Percentiles rank a stretch among this genome's conserved stretches.
These are phyloP conservation scores for Rhagonycha fulva DNA, from an alignment of 2,888 invertebrate genomes.

Conservation along the genomic window DNA sequence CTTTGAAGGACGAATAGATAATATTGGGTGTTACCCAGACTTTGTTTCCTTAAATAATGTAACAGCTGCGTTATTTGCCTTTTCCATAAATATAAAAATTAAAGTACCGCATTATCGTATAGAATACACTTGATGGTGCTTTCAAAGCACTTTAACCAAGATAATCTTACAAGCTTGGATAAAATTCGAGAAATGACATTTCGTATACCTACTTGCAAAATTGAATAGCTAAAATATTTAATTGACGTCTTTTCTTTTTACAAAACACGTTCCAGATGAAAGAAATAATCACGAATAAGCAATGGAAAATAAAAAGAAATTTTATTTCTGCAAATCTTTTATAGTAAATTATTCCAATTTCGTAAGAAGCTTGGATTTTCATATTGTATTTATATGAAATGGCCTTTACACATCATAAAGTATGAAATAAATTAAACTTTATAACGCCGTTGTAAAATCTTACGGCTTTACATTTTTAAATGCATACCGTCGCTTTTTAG, in stretches of 20 bases:
- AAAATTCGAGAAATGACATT: neutral
- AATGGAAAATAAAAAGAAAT: neutral
- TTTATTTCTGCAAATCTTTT: neutral
- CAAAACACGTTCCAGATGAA: neutral
- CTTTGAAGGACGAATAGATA: neutral
- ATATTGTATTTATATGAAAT: neutral
- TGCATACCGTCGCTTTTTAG: neutral
- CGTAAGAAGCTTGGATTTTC: neutral
- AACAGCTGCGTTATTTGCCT: neutral
- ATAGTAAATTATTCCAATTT: neutral
- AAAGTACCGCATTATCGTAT: neutral
- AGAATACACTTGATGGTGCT: neutral
- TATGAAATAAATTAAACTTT: neutral
- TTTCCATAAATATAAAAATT: neutral
- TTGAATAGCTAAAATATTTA: neutral
- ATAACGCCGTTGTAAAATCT: neutral
- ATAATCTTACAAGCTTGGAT: neutral
- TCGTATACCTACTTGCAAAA: neutral
- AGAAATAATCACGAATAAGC: neutral
- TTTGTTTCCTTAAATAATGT: neutral
- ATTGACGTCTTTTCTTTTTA: neutral
- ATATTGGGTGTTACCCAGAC: neutral
- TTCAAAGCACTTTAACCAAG: neutral
- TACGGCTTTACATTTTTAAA: neutral
- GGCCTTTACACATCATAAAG: neutral